Percentiles rank a stretch among this genome's conserved stretches.
phyloP scores from a whole-genome alignment of 2,797 vertebrate species.

The Staurois parvus region DNA sequence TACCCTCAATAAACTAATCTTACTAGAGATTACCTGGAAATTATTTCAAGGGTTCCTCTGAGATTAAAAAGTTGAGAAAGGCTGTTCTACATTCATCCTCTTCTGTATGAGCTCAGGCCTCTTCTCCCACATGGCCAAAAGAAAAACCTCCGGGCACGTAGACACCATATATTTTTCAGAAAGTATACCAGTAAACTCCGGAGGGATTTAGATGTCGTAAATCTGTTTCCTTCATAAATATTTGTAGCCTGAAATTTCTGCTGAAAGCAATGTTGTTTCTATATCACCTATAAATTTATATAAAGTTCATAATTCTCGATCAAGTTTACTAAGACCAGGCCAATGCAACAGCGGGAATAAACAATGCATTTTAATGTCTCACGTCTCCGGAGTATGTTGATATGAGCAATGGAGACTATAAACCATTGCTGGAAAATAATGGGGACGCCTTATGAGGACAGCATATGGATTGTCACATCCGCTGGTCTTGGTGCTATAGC shows the following conservation, averaged over 20 bases:
- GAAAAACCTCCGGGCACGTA: neutral
- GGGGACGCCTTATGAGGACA: neutral
- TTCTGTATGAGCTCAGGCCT: too few species aligned
- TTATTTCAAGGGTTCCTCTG: too few species aligned
- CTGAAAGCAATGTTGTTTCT: constrained; percentile 29
- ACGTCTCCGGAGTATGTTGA: neutral
- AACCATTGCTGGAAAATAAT: constrained; percentile 3
- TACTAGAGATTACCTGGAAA: too few species aligned
- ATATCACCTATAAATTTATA: constrained; percentile 45
- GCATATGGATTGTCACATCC: neutral
- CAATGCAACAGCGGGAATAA: constrained; percentile 20
- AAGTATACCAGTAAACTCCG: constrained; percentile 42
- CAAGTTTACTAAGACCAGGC: constrained; percentile 21
- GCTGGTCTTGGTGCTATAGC: neutral
- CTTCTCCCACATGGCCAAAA: too few species aligned
- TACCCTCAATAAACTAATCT: too few species aligned
- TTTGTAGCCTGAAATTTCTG: constrained; percentile 59
- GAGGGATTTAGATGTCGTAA: constrained; percentile 39
- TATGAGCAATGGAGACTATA: constrained; percentile 13
- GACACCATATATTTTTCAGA: constrained; percentile 44
- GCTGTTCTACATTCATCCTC: too few species aligned
- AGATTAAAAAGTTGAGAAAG: too few species aligned
- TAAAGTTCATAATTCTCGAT: constrained; percentile 42
- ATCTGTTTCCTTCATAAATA: constrained; percentile 62
- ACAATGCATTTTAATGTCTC: constrained; percentile 37